Conservation (phyloP, 2,888 invertebrate species). For the Meiosimyza decipiens region DNA sequence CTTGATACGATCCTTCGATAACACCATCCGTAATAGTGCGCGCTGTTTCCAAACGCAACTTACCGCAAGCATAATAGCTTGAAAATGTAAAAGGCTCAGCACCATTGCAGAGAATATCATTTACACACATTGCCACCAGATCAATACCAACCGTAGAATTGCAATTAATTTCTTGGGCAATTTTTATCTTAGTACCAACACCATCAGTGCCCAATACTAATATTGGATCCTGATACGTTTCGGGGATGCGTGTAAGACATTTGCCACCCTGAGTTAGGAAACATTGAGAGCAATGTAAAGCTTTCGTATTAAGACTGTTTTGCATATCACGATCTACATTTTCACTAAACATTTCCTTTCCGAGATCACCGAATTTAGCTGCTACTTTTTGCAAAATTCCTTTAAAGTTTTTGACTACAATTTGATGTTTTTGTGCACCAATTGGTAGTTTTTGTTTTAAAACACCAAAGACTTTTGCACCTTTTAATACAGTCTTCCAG, state of each 20-base stretch:
- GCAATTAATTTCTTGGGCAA: constrained; percentile 81
- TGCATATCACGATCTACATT: constrained; percentile 41
- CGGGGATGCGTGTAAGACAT: constrained; percentile 62
- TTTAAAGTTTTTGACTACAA: constrained; percentile 77
- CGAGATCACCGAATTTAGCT: constrained; percentile 53
- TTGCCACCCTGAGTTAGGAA: constrained; percentile 54
- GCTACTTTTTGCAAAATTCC: constrained; percentile 71
- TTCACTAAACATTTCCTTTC: constrained; percentile 43
- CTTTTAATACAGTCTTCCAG: constrained; percentile 67
- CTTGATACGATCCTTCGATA: constrained; percentile 84
- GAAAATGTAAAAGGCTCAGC: constrained; percentile 96
- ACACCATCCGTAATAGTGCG: constrained; percentile 70
- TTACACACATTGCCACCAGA: constrained; percentile 98
- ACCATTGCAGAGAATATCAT: constrained; percentile 95
- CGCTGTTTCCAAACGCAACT: constrained; percentile 78
- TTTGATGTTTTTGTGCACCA: constrained; percentile 37
- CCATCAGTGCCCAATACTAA: constrained; percentile 96
- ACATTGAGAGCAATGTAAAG: constrained; percentile 51
- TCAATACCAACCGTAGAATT: constrained; percentile 92
- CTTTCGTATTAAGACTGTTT: constrained; percentile 32
- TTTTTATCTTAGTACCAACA: constrained; percentile 97
- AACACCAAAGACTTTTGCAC: constrained; percentile 68
- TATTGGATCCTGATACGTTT: constrained; percentile 77
- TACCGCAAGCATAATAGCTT: constrained; percentile 92
- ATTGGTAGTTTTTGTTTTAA: constrained; percentile 52